Percentiles rank a stretch among this genome's conserved stretches.
Evolutionary conservation across 2,888 invertebrate species (phyloP).

Genomic region (Metallyticus violacea): DNA sequence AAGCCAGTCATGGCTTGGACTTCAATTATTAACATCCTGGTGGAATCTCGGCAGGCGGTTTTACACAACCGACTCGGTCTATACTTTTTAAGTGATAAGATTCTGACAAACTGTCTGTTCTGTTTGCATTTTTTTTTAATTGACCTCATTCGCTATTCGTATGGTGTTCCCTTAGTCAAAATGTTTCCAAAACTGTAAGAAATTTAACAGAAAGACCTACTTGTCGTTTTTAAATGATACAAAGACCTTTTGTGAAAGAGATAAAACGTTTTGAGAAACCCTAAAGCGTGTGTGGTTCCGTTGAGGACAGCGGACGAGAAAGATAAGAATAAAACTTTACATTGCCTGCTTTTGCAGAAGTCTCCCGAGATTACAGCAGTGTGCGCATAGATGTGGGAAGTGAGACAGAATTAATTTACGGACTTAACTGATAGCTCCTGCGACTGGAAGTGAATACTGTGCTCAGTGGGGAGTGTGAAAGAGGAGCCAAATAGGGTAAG

Average conservation of each 20-base stretch:
- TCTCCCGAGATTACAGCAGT: neutral
- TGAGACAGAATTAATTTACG: neutral
- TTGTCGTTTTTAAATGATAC: too few species aligned
- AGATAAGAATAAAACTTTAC: neutral
- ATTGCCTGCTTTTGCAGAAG: neutral
- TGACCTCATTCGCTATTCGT: too few species aligned
- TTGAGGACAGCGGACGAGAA: neutral
- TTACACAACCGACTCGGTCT: too few species aligned
- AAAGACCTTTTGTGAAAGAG: neutral
- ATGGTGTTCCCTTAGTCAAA: too few species aligned
- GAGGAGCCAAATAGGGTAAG: neutral
- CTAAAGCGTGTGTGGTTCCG: neutral
- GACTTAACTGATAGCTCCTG: neutral
- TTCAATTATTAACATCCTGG: too few species aligned
- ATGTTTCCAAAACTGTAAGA: too few species aligned
- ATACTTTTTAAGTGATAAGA: too few species aligned
- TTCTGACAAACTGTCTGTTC: too few species aligned
- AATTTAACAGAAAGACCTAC: too few species aligned
- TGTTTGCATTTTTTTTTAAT: too few species aligned
- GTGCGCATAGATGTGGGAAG: neutral
- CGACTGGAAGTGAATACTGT: neutral
- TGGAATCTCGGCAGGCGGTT: too few species aligned
- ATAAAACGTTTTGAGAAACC: neutral
- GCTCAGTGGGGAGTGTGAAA: neutral
- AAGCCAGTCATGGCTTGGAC: too few species aligned